Evolutionary conservation across 2,888 invertebrate species (phyloP), one percentile per base, ranked within the genome.

Genomic region (Callosobruchus maculatus): DNA sequence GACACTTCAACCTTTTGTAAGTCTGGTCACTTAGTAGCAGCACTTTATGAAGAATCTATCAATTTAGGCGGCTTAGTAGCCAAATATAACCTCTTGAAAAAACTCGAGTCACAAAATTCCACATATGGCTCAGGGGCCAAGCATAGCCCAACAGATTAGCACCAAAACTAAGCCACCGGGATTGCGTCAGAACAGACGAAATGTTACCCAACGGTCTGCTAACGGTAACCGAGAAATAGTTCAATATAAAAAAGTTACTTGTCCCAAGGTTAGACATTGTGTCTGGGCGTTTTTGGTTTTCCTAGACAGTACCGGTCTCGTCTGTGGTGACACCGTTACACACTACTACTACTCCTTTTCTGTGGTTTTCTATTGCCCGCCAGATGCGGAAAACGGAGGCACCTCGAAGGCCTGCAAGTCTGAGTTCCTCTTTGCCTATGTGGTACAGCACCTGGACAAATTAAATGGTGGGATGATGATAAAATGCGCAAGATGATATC

Each of bases 301-400:
- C 49, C 67, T 73, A 78, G 20, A 82, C 78, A 21, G 80, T 80
- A 67, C 80, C 79, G 49, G 78, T 79, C 7, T 80, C 80, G 67
- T 80, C 80, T 20, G 77, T 76, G 20, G 78, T 77, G 21, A 78
- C 77, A 22, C 82, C 82, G 71, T 82, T 82, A 73, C 80, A 81
- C 68, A 78, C 70, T 20, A 79, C 70, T 74, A 74, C 77, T 74
- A 80, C 76, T 72, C 75, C 78, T 69, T 78, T 81, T 74, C 93
- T 89, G 82, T 92, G 90, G 69, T 92, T 90, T 75, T 91, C 86
- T 73, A 97, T 92, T 0, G 95, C 93, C 77, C 93, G 92, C 97
- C 97, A 97, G 77, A 97, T 88, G 73, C 94, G 91, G 70, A 97
- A 91, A 84, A 96, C 94, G 22, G 94, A 90, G 68, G 97, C 97